phyloP scores from a whole-genome alignment of 30 jellyfish, hydroid and myxozoan genomes.

The Haliclystus octoradiatus region DNA sequence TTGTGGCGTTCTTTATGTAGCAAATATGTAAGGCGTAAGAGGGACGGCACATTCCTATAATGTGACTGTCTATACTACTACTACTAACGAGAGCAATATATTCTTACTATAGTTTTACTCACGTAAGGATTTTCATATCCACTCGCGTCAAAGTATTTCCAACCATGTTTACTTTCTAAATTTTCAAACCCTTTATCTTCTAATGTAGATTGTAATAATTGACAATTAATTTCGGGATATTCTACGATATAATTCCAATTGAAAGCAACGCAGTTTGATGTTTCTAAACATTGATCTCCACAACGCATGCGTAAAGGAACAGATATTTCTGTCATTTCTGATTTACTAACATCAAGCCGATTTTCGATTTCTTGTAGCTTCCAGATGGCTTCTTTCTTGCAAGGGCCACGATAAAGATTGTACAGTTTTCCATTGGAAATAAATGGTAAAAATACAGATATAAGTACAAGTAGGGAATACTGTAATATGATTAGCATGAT shows the following conservation, averaged over 20 bases:
- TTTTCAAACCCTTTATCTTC: background rate
- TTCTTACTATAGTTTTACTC: no score
- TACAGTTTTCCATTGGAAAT: no score
- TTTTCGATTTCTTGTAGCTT: background rate
- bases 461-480: no score
- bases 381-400: background rate
- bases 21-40: no score
- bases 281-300: background rate
- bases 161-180: background rate
- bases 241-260: no score
- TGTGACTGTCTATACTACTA: no score
- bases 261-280: background rate
- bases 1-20: no score
- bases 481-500: no score
- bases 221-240: background rate
- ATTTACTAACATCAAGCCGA: background rate
- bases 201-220: background rate
- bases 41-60: no score
- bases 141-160: background rate
- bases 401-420: background rate
- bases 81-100: no score
- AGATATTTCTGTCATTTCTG: background rate
- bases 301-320: background rate
- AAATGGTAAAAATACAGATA: no score
- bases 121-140: background rate